These are phyloP conservation scores for Punctoribates punctum DNA, from an alignment of 2,888 invertebrate species.

Conservation along the genomic window DNA sequence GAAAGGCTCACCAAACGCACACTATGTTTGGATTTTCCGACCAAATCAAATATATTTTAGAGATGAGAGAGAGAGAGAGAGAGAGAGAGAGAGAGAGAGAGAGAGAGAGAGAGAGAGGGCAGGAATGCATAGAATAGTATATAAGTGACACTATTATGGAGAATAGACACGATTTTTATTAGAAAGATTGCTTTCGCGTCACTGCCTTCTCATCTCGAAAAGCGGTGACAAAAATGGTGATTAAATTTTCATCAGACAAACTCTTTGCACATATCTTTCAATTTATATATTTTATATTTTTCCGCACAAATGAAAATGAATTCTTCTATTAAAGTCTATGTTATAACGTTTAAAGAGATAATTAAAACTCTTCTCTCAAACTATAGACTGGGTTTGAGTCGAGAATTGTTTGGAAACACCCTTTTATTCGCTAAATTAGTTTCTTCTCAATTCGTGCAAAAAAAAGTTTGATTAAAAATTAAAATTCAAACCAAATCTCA, in stretches of 20 bases:
- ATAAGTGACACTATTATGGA: slow-evolving; percentile 28
- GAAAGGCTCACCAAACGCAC: neutral
- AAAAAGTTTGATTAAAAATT: slow-evolving; percentile 10
- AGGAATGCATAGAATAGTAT: neutral
- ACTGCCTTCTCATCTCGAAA: slow-evolving; percentile 1
- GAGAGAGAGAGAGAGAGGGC: slow-evolving; percentile 27
- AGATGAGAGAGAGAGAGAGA: neutral
- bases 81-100: slow-evolving; percentile 31
- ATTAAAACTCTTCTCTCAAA: neutral
- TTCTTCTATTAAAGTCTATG: neutral
- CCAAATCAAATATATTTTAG: neutral
- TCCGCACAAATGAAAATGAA: slow-evolving; percentile 20
- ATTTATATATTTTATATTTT: neutral
- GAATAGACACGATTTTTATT: slow-evolving; percentile 28
- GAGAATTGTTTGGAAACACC: neutral
- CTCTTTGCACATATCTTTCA: slow-evolving; percentile 21
- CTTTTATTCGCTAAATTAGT: slow-evolving; percentile 30
- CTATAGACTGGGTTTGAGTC: neutral
- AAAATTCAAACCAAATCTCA: slow-evolving; percentile 3
- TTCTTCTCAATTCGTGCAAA: neutral
- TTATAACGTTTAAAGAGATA: slow-evolving; percentile 22
- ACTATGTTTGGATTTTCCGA: neutral
- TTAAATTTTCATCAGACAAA: slow-evolving; percentile 34
- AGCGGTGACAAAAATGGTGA: slow-evolving; percentile 18
- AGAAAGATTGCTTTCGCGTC: slow-evolving; percentile 19